Conservation (phyloP, 1,140 invertebrate genomes). For the Magallana gigas region DNA sequence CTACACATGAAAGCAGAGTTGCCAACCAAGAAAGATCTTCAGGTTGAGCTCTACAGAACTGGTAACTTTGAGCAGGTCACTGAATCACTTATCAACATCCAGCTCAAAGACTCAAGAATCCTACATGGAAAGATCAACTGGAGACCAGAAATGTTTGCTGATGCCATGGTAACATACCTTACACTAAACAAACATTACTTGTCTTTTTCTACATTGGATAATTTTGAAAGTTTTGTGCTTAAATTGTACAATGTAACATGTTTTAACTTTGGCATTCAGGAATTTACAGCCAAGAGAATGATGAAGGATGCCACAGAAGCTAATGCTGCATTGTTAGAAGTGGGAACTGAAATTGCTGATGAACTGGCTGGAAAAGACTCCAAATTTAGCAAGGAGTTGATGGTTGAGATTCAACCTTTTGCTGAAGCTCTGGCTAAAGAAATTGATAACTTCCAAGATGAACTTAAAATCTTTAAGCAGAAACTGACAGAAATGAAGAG, state of each 20-base stretch:
- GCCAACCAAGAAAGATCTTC: conserved; percentile 46
- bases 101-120: conserved; percentile 46
- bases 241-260: too few relatives aligned
- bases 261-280: neutral
- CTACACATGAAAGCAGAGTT: conserved; percentile 54
- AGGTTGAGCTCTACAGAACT: conserved; percentile 52
- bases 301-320: conserved; percentile 46
- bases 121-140: conserved; percentile 60
- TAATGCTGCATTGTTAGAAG: conserved; percentile 50
- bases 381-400: conserved; percentile 61
- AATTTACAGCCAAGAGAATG: conserved; percentile 28
- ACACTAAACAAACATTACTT: neutral
- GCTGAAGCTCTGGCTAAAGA: conserved; percentile 55
- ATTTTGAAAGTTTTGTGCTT: too few relatives aligned
- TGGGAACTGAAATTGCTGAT: conserved; percentile 51
- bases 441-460: conserved; percentile 54
- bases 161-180: conserved; percentile 54
- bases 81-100: conserved; percentile 48
- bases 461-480: conserved; percentile 56
- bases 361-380: conserved; percentile 63
- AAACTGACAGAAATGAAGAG: conserved; percentile 65
- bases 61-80: conserved; percentile 48
- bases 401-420: conserved; percentile 63
- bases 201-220: too few relatives aligned
- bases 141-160: conserved; percentile 59